These are phyloP conservation scores for Scaptomyza polygonia DNA, from an alignment of 2,888 invertebrate genomes.

Conservation along the genomic window DNA sequence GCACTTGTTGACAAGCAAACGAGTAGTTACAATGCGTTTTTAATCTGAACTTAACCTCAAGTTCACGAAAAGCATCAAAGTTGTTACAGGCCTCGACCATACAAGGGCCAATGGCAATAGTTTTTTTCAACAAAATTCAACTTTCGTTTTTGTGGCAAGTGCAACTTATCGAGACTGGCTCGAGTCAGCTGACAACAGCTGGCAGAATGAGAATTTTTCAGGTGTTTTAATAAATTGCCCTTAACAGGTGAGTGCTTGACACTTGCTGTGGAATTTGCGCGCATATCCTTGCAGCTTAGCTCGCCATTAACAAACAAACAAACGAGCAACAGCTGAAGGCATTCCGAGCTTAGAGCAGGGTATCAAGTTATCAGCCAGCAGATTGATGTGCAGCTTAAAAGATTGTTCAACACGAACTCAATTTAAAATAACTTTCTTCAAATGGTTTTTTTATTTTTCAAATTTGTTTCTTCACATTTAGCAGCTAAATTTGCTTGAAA, in stretches of 20 bases:
- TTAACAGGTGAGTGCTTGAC: not conserved
- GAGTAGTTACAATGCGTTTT: conserved; percentile 1
- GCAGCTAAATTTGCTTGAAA: too few species aligned
- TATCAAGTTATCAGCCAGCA: not conserved
- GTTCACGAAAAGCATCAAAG: conserved; percentile 60
- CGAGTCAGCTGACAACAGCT: conserved; percentile 59
- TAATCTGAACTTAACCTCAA: not conserved
- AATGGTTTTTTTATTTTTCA: too few species aligned
- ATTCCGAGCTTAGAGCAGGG: not conserved
- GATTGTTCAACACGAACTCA: not conserved
- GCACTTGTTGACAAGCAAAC: conserved; percentile 38
- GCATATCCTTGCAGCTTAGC: conserved; percentile 34
- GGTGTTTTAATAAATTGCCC: not conserved
- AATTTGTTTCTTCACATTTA: too few species aligned
- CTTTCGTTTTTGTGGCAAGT: conserved; percentile 32
- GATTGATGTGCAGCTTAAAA: not conserved
- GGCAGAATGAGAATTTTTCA: conserved; percentile 22
- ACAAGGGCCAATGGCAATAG: conserved; percentile 48
- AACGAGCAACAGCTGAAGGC: conserved; percentile 28
- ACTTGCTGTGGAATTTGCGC: conserved; percentile 60
- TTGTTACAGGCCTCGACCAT: conserved; percentile 55
- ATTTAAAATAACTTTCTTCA: not conserved
- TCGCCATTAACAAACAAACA: conserved; percentile 14
- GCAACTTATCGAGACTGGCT: conserved; percentile 47
- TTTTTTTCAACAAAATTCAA: conserved; percentile 36